phyloP scores from a whole-genome alignment of 2,888 invertebrate species.

The Platycheirus albimanus region DNA sequence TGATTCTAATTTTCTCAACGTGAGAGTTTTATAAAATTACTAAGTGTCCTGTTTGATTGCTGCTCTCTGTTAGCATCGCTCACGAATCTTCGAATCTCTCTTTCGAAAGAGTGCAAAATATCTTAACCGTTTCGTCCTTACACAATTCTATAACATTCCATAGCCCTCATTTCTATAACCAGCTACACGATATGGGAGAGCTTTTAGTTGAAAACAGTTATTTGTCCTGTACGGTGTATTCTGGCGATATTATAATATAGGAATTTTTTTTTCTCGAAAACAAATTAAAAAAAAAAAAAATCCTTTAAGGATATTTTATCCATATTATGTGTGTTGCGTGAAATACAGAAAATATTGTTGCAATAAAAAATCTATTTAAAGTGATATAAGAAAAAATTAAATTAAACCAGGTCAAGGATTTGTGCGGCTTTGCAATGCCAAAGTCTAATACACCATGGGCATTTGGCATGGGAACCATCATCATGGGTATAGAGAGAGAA shows the following conservation, averaged over 20 bases:
- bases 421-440: constrained; percentile 38
- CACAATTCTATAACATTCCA: constrained; percentile 36
- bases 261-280: constrained; percentile 2
- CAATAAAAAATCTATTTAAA: constrained; percentile 20
- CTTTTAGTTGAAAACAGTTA: constrained; percentile 81
- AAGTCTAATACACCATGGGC: constrained; percentile 26
- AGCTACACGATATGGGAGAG: constrained; percentile 80
- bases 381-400: constrained; percentile 21
- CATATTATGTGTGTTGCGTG: constrained; percentile 23
- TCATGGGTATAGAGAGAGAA: constrained; percentile 38
- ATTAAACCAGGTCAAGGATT: constrained; percentile 53
- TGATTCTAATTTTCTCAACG: background rate
- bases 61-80: background rate
- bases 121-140: constrained; percentile 49
- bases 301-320: constrained; percentile 25
- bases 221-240: constrained; percentile 80
- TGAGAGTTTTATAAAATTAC: too few relatives aligned
- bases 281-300: constrained; percentile 10
- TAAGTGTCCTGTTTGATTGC: background rate
- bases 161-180: constrained; percentile 76
- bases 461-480: constrained; percentile 34
- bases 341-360: background rate
- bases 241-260: background rate
- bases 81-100: background rate
- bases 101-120: constrained; percentile 33